A percentile compares a stretch with the other conserved stretches of the same genome.
These are phyloP conservation scores for Lottia gigantea DNA, from an alignment of 2,888 invertebrate species.

Conservation along the genomic window DNA sequence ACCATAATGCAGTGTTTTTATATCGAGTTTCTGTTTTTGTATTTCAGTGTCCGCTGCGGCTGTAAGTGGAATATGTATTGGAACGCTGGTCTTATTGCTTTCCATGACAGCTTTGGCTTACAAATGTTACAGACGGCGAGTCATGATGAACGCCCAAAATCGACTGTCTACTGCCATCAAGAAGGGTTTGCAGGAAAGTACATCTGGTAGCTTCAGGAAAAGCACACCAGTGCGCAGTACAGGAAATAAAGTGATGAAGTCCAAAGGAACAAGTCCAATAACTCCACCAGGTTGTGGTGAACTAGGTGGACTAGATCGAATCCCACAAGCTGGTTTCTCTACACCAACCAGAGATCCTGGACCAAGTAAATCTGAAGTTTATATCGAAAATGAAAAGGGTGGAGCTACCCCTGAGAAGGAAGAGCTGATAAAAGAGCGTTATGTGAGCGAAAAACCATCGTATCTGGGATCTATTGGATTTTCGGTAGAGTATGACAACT, in stretches of 20 bases:
- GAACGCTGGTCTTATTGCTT: slow-evolving; percentile 73
- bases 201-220: slow-evolving; percentile 75
- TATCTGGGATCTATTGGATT: slow-evolving; percentile 90
- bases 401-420: slow-evolving; percentile 65
- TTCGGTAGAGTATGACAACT: slow-evolving; percentile 87
- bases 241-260: slow-evolving; percentile 54
- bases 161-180: slow-evolving; percentile 64
- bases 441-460: slow-evolving; percentile 52
- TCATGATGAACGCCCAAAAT: slow-evolving; percentile 66
- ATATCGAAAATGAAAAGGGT: slow-evolving; percentile 71
- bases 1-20: not conserved
- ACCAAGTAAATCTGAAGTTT: slow-evolving; percentile 56
- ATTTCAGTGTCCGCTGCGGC: slow-evolving; percentile 66
- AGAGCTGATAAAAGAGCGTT: slow-evolving; percentile 66
- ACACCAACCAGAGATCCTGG: slow-evolving; percentile 61
- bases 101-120: slow-evolving; percentile 75
- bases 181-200: slow-evolving; percentile 63
- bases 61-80: slow-evolving; percentile 76
- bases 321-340: slow-evolving; percentile 70
- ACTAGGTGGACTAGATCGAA: slow-evolving; percentile 48
- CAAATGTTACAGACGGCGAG: slow-evolving; percentile 76
- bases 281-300: slow-evolving; percentile 49
- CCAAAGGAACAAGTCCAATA: slow-evolving; percentile 64
- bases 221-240: slow-evolving; percentile 80
- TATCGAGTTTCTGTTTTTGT: slow-evolving; percentile 10